Conservation (phyloP, 2,888 invertebrate genomes). For the Hanleya hanleyi region DNA sequence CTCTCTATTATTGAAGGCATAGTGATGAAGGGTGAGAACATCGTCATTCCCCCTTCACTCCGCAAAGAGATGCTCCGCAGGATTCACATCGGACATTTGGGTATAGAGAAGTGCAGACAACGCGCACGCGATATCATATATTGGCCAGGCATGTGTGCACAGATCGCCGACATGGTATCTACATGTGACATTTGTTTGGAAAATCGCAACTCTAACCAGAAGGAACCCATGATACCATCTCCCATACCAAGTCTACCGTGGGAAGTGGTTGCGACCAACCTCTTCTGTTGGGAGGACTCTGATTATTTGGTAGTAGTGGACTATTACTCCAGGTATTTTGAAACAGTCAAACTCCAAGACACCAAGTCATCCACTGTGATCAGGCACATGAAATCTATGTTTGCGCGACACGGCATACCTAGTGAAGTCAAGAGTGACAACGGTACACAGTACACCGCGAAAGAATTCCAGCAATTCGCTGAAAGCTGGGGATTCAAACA, state of each 20-base stretch:
- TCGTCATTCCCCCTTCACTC: slow-evolving; percentile 32
- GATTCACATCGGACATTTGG: slow-evolving; percentile 40
- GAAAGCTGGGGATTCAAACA: slow-evolving; percentile 17
- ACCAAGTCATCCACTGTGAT: slow-evolving; percentile 31
- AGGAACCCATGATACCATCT: slow-evolving; percentile 35
- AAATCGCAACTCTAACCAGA: slow-evolving; percentile 27
- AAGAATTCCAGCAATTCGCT: slow-evolving; percentile 14
- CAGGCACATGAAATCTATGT: slow-evolving; percentile 22
- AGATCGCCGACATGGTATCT: slow-evolving; percentile 31
- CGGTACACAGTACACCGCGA: slow-evolving; percentile 16
- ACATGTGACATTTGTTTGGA: slow-evolving; percentile 26
- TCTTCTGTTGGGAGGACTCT: slow-evolving; percentile 30
- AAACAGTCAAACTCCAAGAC: slow-evolving; percentile 25
- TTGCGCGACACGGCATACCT: slow-evolving; percentile 38
- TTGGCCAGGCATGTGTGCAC: slow-evolving; percentile 36
- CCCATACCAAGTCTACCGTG: slow-evolving; percentile 31
- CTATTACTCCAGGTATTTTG: slow-evolving; percentile 28
- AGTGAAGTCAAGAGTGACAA: slow-evolving; percentile 16
- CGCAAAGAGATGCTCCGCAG: slow-evolving; percentile 28
- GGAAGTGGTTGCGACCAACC: slow-evolving; percentile 38
- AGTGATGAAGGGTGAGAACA: slow-evolving; percentile 23
- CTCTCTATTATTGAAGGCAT: slow-evolving; percentile 18
- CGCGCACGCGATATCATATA: slow-evolving; percentile 35
- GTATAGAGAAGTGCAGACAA: slow-evolving; percentile 28
- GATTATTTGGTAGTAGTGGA: slow-evolving; percentile 32